Base-by-base conservation (phyloP, 2,113 vertebrate genomes). In the Catagonus wagneri region DNA sequence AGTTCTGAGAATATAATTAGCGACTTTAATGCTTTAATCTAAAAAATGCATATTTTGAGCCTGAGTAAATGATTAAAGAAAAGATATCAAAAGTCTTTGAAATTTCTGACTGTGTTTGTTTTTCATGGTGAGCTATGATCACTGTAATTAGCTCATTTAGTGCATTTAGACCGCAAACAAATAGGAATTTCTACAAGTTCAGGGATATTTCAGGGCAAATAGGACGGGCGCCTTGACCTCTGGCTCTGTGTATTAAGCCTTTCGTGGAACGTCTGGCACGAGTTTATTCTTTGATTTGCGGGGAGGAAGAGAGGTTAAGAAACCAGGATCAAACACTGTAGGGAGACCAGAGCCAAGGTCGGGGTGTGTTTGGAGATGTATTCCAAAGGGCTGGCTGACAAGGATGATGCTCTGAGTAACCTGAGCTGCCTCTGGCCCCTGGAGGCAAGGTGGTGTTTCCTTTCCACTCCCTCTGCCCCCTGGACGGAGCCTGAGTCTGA, bases 1-100 rank as follows among this genome's bases (percentile, higher is more conserved):
- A 98, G 98, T 98, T 99, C 98, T 98, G 98, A 99, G 99, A 99
- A 99, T 98, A 99, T 99, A 99, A 99, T 99, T 99, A 99, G 98
- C 98, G 98, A 99, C 98, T 99, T 98, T 99, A 99, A 99, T 99
- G 98, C 98, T 99, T 99, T 99, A 98, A 99, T 99, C 98, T 99
- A 98, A 98, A 99, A 99, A 99, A 98, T 98, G 98, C 98, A 98
- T 99, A 99, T 99, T 99, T 98, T 98, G 98, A 98, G 98, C 98
- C 98, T 97, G 98, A 97, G 98, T 98, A 98, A 98, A 98, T 98
- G 98, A 99, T 99, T 98, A 98, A 98, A 98, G 98, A 98, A 98
- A 98, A 98, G 98, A 99, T 99, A 99, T 96, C 98, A 98, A 98
- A 98, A 98, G 98, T 96, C 98, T 99, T 98, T 99, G 98, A 98